phyloP scores from a whole-genome alignment of 92 coral and sea anemone species.

The Porites evermanni region DNA sequence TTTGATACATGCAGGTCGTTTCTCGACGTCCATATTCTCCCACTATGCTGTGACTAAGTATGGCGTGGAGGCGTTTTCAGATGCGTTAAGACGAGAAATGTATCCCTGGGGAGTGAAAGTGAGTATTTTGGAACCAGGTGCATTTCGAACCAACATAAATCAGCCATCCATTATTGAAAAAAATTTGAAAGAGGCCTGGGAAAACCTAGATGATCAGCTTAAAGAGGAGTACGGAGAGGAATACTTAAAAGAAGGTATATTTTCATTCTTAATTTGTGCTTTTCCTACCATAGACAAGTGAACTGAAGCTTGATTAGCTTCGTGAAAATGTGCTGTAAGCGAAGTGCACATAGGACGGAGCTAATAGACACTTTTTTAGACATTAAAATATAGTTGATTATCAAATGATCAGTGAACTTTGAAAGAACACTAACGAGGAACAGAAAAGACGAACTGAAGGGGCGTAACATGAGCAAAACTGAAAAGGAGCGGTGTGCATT shows the following conservation, averaged over 20 bases:
- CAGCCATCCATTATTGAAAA: conserved; percentile 17
- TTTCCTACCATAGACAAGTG: too few species aligned
- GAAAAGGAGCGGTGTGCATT: too few species aligned
- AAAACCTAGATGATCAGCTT: conserved; percentile 38
- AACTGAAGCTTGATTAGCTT: too few species aligned
- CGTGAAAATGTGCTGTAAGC: too few species aligned
- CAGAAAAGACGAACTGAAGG: too few species aligned
- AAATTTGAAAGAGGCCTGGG: conserved; percentile 36
- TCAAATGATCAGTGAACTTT: too few species aligned
- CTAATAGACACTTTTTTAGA: too few species aligned
- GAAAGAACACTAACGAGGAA: too few species aligned
- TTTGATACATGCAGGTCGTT: neutral
- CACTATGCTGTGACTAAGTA: conserved; percentile 56
- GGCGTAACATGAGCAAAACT: too few species aligned
- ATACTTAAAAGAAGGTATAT: conserved; percentile 44
- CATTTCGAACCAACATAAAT: conserved; percentile 68
- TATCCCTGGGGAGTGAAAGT: conserved; percentile 56
- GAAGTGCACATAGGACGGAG: too few species aligned
- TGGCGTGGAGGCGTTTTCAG: conserved; percentile 77
- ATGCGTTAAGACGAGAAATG: conserved; percentile 57
- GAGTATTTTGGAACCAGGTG: conserved; percentile 74
- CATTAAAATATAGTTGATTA: too few species aligned
- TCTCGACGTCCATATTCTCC: neutral
- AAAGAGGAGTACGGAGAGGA: conserved; percentile 64
- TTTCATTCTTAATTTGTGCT: neutral